phyloP scores from a whole-genome alignment of 1,140 invertebrate species.

The Anastrepha obliqua region DNA sequence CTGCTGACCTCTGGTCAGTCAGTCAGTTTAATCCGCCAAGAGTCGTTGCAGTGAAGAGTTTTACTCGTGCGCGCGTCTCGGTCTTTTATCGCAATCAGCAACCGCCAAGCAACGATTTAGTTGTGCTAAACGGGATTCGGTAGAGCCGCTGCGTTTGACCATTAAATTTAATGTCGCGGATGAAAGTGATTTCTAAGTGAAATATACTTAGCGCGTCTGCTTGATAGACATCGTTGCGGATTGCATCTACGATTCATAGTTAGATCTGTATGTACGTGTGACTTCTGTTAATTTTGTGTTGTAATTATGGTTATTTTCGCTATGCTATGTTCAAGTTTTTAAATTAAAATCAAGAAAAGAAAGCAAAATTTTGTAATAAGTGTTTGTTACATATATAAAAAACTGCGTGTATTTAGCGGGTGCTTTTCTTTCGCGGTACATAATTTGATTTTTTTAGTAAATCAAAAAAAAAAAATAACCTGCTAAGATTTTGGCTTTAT shows the following conservation, averaged over 20 bases:
- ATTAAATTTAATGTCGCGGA: conserved; percentile 49
- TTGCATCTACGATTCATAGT: conserved; percentile 17
- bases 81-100: conserved; percentile 18
- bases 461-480: too few relatives aligned
- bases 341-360: conserved; percentile 17
- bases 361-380: conserved; percentile 30
- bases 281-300: conserved; percentile 11
- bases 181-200: conserved; percentile 43
- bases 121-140: background rate
- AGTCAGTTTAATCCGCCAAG: background rate
- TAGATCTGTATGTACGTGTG: background rate
- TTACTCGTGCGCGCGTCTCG: background rate
- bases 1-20: conserved; percentile 25
- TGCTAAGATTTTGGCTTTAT: too few relatives aligned
- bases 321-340: background rate
- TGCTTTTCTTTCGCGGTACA: too few relatives aligned
- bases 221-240: background rate
- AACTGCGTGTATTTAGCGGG: too few relatives aligned
- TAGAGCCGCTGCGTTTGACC: conserved; percentile 6
- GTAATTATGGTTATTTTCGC: conserved; percentile 38
- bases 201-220: background rate
- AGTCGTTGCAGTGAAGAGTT: conserved; percentile 6
- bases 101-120: background rate
- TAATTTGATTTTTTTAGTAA: too few relatives aligned
- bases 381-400: background rate